Conservation (phyloP, 2,888 invertebrate genomes). For the Fragum whitleyi region DNA sequence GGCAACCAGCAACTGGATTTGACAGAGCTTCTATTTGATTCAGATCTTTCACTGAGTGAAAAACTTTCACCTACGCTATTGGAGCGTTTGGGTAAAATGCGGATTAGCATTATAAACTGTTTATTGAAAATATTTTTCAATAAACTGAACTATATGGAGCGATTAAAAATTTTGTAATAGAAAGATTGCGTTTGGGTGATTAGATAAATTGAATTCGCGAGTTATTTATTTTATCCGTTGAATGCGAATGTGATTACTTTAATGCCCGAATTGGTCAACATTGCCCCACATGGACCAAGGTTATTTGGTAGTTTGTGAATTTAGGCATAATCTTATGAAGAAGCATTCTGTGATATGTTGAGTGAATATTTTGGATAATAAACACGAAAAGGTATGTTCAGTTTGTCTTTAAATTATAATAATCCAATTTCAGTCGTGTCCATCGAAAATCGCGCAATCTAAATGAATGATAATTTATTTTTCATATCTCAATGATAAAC, state of each 20-base stretch:
- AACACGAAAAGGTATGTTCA: too few relatives aligned
- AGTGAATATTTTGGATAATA: too few relatives aligned
- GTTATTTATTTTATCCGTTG: constrained; percentile 2
- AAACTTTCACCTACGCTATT: constrained; percentile 14
- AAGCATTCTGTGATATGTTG: too few relatives aligned
- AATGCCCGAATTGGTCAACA: not conserved
- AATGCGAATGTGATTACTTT: not conserved
- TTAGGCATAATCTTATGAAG: too few relatives aligned
- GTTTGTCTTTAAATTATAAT: too few relatives aligned
- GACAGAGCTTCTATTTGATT: constrained; percentile 16
- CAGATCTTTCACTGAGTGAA: constrained; percentile 1
- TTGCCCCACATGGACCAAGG: not conserved
- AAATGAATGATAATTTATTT: too few relatives aligned
- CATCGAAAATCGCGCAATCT: too few relatives aligned
- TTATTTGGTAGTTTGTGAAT: too few relatives aligned
- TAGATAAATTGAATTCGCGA: constrained; percentile 13
- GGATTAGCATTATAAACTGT: constrained; percentile 26
- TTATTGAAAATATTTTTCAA: constrained; percentile 31
- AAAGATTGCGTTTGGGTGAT: constrained; percentile 9
- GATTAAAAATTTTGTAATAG: constrained; percentile 25
- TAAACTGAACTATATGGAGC: constrained; percentile 11
- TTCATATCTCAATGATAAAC: too few relatives aligned
- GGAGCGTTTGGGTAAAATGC: constrained; percentile 20
- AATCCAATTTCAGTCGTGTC: too few relatives aligned
- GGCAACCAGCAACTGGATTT: not conserved